These are phyloP conservation scores for Chelon auratus DNA, from an alignment of 2,797 vertebrate genomes.

Conservation along the genomic window DNA sequence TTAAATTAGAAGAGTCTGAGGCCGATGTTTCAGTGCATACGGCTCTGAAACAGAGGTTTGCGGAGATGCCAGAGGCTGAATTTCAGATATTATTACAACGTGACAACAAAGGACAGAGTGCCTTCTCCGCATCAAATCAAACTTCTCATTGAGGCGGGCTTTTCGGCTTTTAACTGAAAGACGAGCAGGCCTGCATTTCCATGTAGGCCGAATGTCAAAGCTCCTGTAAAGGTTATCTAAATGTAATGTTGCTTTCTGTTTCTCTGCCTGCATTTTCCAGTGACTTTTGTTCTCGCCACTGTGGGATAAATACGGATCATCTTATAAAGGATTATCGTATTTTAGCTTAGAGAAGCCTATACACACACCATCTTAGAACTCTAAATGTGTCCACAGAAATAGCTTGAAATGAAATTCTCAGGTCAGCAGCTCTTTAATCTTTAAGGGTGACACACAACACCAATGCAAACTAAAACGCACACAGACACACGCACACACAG, in stretches of 20 bases:
- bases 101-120: not conserved
- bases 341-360: not conserved
- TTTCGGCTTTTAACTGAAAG: not conserved
- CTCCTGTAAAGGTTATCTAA: not conserved
- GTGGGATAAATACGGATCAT: not conserved
- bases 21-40: not conserved
- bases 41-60: not conserved
- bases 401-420: conserved; percentile 20
- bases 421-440: conserved; percentile 50
- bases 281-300: not conserved
- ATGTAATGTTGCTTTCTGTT: not conserved
- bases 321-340: no score
- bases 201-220: not conserved
- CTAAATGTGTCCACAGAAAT: conserved; percentile 13
- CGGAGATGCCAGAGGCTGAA: not conserved
- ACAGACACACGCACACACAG: conserved; percentile 22
- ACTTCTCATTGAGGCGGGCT: not conserved
- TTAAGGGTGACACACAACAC: conserved; percentile 25
- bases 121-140: not conserved
- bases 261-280: not conserved
- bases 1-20: not conserved
- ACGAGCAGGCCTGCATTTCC: not conserved
- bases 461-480: conserved; percentile 24
- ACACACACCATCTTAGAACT: not conserved
- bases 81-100: not conserved